These are phyloP conservation scores for Vimba vimba DNA, from an alignment of 2,113 vertebrate species.

Conservation along the genomic window DNA sequence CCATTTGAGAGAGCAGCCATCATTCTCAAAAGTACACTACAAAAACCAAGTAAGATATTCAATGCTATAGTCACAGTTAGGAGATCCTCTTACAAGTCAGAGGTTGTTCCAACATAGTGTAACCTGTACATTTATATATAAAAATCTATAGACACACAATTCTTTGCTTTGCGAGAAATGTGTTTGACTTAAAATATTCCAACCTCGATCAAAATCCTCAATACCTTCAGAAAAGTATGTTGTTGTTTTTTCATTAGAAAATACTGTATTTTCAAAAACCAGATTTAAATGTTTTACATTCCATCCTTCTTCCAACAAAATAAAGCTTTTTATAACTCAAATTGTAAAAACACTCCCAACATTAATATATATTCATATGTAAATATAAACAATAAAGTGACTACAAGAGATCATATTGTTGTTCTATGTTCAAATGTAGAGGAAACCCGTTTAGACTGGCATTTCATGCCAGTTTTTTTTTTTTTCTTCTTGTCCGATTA, in stretches of 20 bases:
- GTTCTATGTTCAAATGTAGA: constrained; percentile 80
- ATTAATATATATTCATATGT: constrained; percentile 70
- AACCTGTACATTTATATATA: constrained; percentile 80
- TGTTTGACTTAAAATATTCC: constrained; percentile 86
- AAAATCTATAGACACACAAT: constrained; percentile 72
- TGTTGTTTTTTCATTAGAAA: constrained; percentile 73
- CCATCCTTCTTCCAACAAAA: constrained; percentile 77
- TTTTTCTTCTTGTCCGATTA: constrained; percentile 56
- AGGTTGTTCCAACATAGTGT: constrained; percentile 69
- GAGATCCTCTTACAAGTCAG: constrained; percentile 55
- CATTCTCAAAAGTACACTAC: constrained; percentile 62
- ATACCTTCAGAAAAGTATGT: constrained; percentile 80
- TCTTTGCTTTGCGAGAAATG: constrained; percentile 89
- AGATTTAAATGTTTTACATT: constrained; percentile 74
- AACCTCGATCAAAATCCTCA: constrained; percentile 72
- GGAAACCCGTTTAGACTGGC: constrained; percentile 80
- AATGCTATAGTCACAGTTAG: constrained; percentile 45
- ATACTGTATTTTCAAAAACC: constrained; percentile 78
- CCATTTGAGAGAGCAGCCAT: constrained; percentile 64
- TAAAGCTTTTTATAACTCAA: constrained; percentile 79
- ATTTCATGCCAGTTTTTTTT: constrained; percentile 64
- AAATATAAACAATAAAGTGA: constrained; percentile 82
- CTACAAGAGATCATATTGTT: constrained; percentile 70
- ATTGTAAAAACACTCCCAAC: constrained; percentile 77
- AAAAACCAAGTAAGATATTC: constrained; percentile 55